These are phyloP conservation scores for Salvelinus alpinus DNA, from an alignment of 2,113 vertebrate genomes.

Conservation along the genomic window DNA sequence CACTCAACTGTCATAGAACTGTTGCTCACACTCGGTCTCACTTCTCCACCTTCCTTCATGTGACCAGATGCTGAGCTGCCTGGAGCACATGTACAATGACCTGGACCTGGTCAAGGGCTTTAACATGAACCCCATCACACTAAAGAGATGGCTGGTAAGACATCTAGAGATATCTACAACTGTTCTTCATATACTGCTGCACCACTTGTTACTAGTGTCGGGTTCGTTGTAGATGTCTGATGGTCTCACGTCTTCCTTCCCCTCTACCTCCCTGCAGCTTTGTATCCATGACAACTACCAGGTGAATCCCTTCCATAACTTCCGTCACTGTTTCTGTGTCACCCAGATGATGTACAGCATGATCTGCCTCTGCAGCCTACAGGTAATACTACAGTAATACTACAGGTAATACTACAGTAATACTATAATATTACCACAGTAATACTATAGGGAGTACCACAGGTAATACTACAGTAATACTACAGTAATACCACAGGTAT, in stretches of 20 bases:
- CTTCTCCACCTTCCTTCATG: background rate
- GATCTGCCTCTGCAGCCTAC: conserved; percentile 86
- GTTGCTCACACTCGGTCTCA: background rate
- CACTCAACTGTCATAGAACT: no score
- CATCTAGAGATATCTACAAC: conserved; percentile 3
- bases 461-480: no score
- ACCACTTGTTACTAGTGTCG: background rate
- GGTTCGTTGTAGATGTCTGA: background rate
- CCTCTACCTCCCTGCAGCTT: conserved; percentile 66
- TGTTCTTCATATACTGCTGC: background rate
- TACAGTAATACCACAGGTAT: no score
- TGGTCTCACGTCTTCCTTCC: background rate
- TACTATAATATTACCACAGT: no score
- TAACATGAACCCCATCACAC: conserved; percentile 87
- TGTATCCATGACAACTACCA: conserved; percentile 93
- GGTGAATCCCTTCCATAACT: conserved; percentile 93
- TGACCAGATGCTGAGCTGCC: conserved; percentile 90
- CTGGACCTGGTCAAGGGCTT: conserved; percentile 89
- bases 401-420: no score
- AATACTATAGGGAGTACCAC: no score
- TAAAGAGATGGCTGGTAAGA: conserved; percentile 90
- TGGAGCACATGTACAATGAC: conserved; percentile 95
- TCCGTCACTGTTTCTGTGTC: conserved; percentile 95
- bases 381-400: conserved; percentile 71
- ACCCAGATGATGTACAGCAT: conserved; percentile 98